phyloP scores from a whole-genome alignment of 2,113 vertebrate species.

The Hypanus sabinus region DNA sequence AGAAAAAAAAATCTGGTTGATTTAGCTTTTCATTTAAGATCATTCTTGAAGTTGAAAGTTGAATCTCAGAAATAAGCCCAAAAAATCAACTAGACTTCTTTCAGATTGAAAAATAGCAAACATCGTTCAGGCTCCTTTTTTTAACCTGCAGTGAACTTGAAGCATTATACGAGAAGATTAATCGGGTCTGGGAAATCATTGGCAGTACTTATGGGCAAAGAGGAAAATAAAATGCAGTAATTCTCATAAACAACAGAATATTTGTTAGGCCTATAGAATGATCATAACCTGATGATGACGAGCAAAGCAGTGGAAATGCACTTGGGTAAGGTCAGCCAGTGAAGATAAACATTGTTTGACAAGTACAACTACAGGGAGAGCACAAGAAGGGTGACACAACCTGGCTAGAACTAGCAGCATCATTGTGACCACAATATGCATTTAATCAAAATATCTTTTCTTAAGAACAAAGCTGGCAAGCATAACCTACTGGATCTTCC shows the following conservation, averaged over 20 bases:
- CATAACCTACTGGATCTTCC: not conserved
- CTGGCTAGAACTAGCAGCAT: not conserved
- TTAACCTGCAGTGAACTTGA: not conserved
- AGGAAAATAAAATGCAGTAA: not conserved
- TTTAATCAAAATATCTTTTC: too few species aligned
- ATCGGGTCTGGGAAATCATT: not conserved
- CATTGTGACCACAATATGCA: not conserved
- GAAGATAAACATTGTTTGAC: not conserved
- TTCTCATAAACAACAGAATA: not conserved
- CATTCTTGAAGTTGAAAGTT: not conserved
- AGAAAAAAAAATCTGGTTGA: too few species aligned
- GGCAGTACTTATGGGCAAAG: not conserved
- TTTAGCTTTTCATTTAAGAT: not conserved
- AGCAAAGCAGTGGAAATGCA: not conserved
- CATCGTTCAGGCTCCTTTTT: not conserved
- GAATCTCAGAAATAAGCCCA: not conserved
- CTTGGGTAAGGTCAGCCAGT: not conserved
- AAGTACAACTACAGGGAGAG: not conserved
- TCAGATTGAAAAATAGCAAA: not conserved
- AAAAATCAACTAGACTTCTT: not conserved
- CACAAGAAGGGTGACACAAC: not conserved
- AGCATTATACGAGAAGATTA: not conserved
- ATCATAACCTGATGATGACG: not conserved
- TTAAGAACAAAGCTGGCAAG: not conserved
- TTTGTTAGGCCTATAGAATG: not conserved